Percentiles rank a stretch among this genome's conserved stretches.
Conservation (phyloP, 1,140 invertebrate species). For the Drosophila sp. region DNA sequence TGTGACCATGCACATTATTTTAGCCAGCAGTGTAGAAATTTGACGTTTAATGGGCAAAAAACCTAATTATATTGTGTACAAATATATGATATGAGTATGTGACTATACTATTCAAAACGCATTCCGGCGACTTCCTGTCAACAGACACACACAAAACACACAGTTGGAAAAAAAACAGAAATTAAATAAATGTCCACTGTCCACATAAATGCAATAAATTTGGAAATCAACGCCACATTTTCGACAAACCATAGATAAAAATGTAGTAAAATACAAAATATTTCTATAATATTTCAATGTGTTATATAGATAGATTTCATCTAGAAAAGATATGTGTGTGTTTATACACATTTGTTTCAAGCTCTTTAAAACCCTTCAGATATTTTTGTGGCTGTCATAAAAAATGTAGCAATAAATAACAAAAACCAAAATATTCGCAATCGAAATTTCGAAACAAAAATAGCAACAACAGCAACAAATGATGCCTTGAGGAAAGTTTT, state of each 20-base stretch:
- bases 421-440: constrained; percentile 22
- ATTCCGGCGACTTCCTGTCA: constrained; percentile 78
- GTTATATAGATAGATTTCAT: constrained; percentile 26
- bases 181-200: constrained; percentile 49
- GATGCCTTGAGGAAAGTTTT: constrained; percentile 20
- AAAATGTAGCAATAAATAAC: constrained; percentile 80
- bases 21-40: constrained; percentile 32
- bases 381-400: constrained; percentile 80
- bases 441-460: constrained; percentile 16
- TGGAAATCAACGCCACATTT: constrained; percentile 72
- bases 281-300: constrained; percentile 14
- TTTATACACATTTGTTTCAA: constrained; percentile 53
- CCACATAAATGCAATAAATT: constrained; percentile 80
- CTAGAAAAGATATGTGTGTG: constrained; percentile 24
- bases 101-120: constrained; percentile 46
- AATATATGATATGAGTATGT: constrained; percentile 43
- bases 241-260: constrained; percentile 36
- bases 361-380: constrained; percentile 66
- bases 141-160: constrained; percentile 45
- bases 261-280: constrained; percentile 26
- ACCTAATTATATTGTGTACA: constrained; percentile 48
- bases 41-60: constrained; percentile 21
- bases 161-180: constrained; percentile 26
- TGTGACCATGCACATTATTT: constrained; percentile 22
- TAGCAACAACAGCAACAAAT: constrained; percentile 5